Evolutionary conservation across 2,888 invertebrate species (phyloP).

Genomic region (Phytoseiulus persimilis): DNA sequence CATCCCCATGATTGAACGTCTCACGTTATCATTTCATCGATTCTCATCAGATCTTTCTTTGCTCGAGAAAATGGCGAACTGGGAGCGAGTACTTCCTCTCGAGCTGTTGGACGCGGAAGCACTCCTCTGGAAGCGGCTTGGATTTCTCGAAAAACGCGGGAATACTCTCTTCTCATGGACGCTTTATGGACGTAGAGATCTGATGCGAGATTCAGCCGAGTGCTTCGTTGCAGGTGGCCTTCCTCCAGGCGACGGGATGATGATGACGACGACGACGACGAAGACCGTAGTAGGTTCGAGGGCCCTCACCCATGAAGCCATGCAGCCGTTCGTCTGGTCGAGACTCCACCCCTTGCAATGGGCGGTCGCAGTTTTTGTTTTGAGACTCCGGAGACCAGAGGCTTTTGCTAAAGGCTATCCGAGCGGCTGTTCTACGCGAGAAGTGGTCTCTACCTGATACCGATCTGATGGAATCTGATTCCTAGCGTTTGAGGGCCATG

Average conservation of each 20-base stretch:
- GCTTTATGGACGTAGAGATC: background rate
- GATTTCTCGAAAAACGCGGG: no score
- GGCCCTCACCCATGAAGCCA: slow-evolving; percentile 5
- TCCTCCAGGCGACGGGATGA: background rate
- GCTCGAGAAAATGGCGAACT: no score
- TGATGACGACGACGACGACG: background rate
- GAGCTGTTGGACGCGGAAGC: no score
- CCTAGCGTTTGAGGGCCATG: no score
- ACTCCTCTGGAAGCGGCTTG: no score
- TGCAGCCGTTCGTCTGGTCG: background rate
- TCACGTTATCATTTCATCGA: no score
- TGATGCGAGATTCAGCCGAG: background rate
- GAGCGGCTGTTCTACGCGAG: background rate
- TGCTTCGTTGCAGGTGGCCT: background rate
- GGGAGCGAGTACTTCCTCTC: no score
- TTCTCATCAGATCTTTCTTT: no score
- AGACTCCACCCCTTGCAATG: background rate
- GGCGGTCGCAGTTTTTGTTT: slow-evolving; percentile 5
- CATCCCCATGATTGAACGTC: no score
- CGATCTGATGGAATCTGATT: no score
- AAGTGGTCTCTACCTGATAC: background rate
- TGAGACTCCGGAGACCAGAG: background rate
- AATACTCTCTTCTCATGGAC: no score
- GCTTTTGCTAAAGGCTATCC: background rate
- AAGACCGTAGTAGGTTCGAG: background rate